A percentile compares a stretch with the other conserved stretches of the same genome.
phyloP scores from a whole-genome alignment of 1,140 invertebrate species.

The Drosophila fuyamai region DNA sequence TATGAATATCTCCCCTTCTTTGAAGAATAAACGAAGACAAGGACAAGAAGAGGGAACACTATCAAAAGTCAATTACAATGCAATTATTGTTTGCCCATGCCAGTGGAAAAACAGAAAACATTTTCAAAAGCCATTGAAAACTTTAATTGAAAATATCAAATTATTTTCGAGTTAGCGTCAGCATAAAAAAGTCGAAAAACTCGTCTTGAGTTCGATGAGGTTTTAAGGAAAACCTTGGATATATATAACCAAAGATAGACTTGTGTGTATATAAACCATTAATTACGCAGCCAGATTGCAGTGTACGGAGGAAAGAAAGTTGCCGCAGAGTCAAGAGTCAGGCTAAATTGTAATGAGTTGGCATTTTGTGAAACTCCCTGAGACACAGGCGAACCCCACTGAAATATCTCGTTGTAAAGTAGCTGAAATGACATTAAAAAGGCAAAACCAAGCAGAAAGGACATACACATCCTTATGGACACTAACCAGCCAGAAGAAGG shows the following conservation, averaged over 20 bases:
- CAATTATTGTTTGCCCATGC: constrained; percentile 49
- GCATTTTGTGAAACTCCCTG: constrained; percentile 70
- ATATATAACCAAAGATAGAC: constrained; percentile 6
- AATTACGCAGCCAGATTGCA: constrained; percentile 47
- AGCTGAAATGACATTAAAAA: constrained; percentile 80
- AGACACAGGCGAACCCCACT: constrained; percentile 33
- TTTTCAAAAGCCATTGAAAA: constrained; percentile 59
- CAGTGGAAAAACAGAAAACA: constrained; percentile 13
- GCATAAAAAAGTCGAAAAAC: constrained; percentile 55
- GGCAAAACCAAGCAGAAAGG: constrained; percentile 57
- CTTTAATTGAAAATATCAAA: constrained; percentile 80
- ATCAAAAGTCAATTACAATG: constrained; percentile 71
- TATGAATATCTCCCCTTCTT: not conserved
- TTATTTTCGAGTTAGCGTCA: constrained; percentile 80
- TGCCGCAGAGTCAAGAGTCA: constrained; percentile 54
- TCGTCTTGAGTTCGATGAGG: constrained; percentile 33
- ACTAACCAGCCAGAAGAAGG: constrained; percentile 38
- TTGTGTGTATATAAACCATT: constrained; percentile 24
- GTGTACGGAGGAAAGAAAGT: constrained; percentile 32
- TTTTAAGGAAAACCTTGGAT: not conserved
- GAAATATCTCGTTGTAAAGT: constrained; percentile 66
- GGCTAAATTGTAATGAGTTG: constrained; percentile 80
- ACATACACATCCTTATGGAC: constrained; percentile 47
- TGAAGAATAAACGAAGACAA: constrained; percentile 6
- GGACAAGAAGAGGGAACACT: constrained; percentile 21